Evolutionary conservation across 2,113 vertebrate species (phyloP), one percentile per base, ranked within the genome.

Genomic region (Platysternon megacephalum): DNA sequence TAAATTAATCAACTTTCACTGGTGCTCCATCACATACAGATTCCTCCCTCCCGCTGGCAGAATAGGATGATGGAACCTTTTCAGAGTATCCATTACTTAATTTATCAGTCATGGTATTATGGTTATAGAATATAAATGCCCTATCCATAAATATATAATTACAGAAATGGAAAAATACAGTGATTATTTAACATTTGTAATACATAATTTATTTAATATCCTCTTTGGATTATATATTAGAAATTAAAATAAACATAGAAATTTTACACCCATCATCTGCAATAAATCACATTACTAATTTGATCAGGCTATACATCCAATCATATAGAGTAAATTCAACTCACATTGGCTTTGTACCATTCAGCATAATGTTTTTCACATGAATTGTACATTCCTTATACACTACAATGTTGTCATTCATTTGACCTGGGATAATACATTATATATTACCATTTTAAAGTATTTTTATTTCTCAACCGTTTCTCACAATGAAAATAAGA

Each of bases 81-180:
- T 97, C 21, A 56, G 94, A 82, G 79, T 92, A 88, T 86, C 88
- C 51, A 93, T 97, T 83, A 92, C 84, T 95, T 97, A 94, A 97
- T 98, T 97, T 96, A 92, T 96, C 88, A 95, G 72, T 95, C 21
- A 44, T 95, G 68, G 16, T 93, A 83, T 95, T 96, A 87, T 88
- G 42, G 95, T 96, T 96, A 91, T 94, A 95, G 94, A 93, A 80
- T 96, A 92, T 88, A 96, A 95, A 93, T 93, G 61, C 55, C 93
- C 86, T 96, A 95, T 95, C 84, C 87, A 90, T 96, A 72, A 97
- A 92, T 94, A 94, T 92, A 90, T 96, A 94, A 93, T 97, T 95
- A 90, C 72, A 91, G 61, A 96, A 95, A 92, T 93, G 53, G 95
- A 96, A 95, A 44, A 91, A 65, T 93, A 61, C 78, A 51, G 58